Evolutionary conservation across 2,888 invertebrate genomes (phyloP).

Genomic region (Coenonympha arcania): DNA sequence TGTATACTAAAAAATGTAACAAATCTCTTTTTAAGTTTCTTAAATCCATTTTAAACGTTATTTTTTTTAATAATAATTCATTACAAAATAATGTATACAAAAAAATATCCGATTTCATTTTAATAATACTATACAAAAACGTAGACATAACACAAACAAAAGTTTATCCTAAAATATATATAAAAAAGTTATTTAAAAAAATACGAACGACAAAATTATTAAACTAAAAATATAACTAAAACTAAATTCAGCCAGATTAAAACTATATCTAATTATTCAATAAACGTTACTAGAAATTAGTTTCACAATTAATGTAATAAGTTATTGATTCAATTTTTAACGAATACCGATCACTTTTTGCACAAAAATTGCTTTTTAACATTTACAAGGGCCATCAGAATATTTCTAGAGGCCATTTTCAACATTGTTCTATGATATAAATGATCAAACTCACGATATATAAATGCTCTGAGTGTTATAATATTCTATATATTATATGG

Average conservation of each 20-base stretch:
- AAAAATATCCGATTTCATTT: not conserved
- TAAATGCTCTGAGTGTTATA: too few species aligned
- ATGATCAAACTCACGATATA: too few species aligned
- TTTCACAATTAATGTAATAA: not conserved
- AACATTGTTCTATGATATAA: too few species aligned
- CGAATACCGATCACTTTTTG: not conserved
- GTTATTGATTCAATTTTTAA: not conserved
- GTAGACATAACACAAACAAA: not conserved
- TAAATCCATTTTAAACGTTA: not conserved
- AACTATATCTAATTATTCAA: not conserved
- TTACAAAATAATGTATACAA: not conserved
- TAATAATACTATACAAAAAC: conserved; percentile 3
- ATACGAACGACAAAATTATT: too few species aligned
- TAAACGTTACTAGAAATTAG: not conserved
- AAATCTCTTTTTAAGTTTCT: not conserved
- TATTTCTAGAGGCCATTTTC: too few species aligned
- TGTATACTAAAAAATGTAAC: not conserved
- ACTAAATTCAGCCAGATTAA: conserved; percentile 7
- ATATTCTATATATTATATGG: too few species aligned
- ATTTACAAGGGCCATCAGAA: too few species aligned
- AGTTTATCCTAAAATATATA: not conserved
- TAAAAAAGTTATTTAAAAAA: not conserved
- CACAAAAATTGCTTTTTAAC: too few species aligned
- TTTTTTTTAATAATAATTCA: not conserved
- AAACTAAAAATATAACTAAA: not conserved